Evolutionary conservation across 2,797 vertebrate genomes (phyloP).

Genomic region (Falco cherrug): DNA sequence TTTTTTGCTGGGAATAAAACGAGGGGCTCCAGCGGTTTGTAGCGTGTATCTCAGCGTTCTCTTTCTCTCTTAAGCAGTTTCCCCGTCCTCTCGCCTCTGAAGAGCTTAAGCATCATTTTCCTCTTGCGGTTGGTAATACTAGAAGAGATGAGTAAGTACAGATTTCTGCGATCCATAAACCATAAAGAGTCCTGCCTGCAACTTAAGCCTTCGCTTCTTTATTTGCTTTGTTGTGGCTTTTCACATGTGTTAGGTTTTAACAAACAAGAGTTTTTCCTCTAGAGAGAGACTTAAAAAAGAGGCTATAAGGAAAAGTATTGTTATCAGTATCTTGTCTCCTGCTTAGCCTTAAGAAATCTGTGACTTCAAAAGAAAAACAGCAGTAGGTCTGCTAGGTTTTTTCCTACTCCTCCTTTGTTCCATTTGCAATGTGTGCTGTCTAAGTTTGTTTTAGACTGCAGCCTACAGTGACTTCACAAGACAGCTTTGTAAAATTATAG

Average conservation of each 20-base stretch:
- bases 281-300: slow-evolving; percentile 46
- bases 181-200: slow-evolving; percentile 70
- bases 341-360: slow-evolving; percentile 48
- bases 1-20: background rate
- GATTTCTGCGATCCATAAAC: slow-evolving; percentile 57
- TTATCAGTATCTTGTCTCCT: slow-evolving; percentile 38
- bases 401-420: background rate
- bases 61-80: background rate
- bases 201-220: slow-evolving; percentile 35
- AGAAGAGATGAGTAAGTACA: slow-evolving; percentile 36
- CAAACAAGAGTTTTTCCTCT: slow-evolving; percentile 67
- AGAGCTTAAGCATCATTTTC: slow-evolving; percentile 60
- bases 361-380: slow-evolving; percentile 31
- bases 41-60: background rate
- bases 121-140: slow-evolving; percentile 32
- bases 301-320: slow-evolving; percentile 36
- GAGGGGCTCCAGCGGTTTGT: background rate
- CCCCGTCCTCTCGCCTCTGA: background rate
- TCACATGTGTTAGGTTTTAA: slow-evolving; percentile 55
- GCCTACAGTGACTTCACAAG: background rate
- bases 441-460: background rate
- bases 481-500: background rate
- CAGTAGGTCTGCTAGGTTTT: slow-evolving; percentile 28
- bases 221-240: slow-evolving; percentile 68
- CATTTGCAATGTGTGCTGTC: background rate